phyloP scores from a whole-genome alignment of 2,888 invertebrate species.

The Drosophila tripunctata region DNA sequence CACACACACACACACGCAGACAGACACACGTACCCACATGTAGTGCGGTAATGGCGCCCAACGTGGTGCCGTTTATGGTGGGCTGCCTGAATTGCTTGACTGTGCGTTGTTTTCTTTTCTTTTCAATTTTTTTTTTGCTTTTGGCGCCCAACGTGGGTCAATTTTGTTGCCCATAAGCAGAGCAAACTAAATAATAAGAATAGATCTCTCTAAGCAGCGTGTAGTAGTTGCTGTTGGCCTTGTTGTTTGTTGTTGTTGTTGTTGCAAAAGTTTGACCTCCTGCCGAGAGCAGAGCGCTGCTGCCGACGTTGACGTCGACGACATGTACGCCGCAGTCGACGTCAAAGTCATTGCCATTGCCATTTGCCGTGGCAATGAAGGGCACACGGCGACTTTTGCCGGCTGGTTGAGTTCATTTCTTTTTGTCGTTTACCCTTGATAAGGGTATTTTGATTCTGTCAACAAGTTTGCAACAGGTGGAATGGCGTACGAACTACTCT shows the following conservation, averaged over 20 bases:
- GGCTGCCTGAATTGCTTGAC: no score
- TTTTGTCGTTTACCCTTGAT: neutral
- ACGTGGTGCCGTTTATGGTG: no score
- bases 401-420: constrained; percentile 58
- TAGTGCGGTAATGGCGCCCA: neutral
- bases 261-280: constrained; percentile 45
- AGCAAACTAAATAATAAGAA: constrained; percentile 63
- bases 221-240: constrained; percentile 15
- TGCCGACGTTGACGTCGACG: constrained; percentile 12
- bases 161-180: constrained; percentile 50
- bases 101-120: no score
- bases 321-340: constrained; percentile 11
- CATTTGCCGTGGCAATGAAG: constrained; percentile 56
- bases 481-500: no score
- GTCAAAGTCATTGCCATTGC: constrained; percentile 5
- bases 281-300: neutral
- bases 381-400: constrained; percentile 75
- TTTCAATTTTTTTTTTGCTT: no score
- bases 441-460: no score
- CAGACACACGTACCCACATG: no score
- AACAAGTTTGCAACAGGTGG: no score
- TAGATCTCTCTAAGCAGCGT: constrained; percentile 25
- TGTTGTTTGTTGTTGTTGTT: neutral
- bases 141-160: constrained; percentile 31
- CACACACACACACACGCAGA: neutral